Evolutionary conservation across 2,888 invertebrate species (phyloP).

Genomic region (Quadriops clusia): DNA sequence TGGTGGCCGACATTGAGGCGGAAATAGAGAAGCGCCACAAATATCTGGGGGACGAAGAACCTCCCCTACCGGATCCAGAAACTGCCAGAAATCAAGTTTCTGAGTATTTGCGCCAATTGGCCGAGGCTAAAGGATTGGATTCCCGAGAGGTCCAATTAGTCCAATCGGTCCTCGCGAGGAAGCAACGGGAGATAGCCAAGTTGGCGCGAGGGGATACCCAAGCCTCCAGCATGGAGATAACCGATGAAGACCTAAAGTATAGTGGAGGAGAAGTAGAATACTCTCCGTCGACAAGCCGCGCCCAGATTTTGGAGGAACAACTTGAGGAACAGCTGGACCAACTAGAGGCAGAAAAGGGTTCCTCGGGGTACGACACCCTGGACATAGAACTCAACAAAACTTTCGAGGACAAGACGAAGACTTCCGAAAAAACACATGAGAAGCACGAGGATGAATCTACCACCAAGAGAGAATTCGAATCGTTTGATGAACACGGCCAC

Average conservation of each 20-base stretch:
- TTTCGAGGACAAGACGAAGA: constrained; percentile 13
- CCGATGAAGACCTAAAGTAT: constrained; percentile 57
- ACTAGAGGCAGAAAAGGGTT: constrained; percentile 37
- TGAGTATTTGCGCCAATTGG: constrained; percentile 35
- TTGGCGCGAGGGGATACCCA: constrained; percentile 38
- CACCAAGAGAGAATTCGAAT: constrained; percentile 9
- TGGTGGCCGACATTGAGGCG: constrained; percentile 42
- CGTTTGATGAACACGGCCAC: constrained; percentile 21
- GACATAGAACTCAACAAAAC: constrained; percentile 19
- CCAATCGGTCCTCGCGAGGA: constrained; percentile 39
- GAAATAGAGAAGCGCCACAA: constrained; percentile 37
- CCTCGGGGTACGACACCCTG: too few relatives aligned
- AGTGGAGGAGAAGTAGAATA: constrained; percentile 57
- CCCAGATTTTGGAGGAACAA: constrained; percentile 32
- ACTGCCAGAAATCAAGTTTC: constrained; percentile 31
- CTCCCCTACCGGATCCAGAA: constrained; percentile 22
- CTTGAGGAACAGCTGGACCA: constrained; percentile 35
- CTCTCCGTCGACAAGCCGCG: constrained; percentile 43
- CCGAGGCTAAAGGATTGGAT: constrained; percentile 37
- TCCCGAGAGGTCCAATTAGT: constrained; percentile 38
- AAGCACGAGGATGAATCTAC: constrained; percentile 14
- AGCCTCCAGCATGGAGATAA: constrained; percentile 45
- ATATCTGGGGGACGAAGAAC: constrained; percentile 12
- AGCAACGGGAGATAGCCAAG: constrained; percentile 35
- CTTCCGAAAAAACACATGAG: constrained; percentile 5